Conservation (phyloP, 2,113 vertebrate genomes). For the Pyxicephalus adspersus region DNA sequence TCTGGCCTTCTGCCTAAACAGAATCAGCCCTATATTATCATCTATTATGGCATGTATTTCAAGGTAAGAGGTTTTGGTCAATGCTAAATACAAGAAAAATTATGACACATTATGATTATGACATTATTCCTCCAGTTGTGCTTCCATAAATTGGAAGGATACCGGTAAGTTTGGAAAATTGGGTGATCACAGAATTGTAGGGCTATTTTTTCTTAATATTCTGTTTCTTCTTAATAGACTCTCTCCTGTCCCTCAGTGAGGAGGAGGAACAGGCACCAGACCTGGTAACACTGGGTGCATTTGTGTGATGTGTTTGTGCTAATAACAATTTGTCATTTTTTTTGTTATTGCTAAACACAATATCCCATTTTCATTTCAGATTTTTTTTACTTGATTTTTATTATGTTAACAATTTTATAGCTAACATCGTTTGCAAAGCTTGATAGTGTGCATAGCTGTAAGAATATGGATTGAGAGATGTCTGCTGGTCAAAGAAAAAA, state of each 20-base stretch:
- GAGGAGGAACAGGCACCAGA: slow-evolving; percentile 57
- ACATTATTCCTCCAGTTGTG: no score
- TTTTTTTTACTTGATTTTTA: background rate
- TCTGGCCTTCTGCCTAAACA: no score
- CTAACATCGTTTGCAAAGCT: slow-evolving; percentile 11
- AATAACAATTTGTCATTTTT: slow-evolving; percentile 28
- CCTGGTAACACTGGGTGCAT: slow-evolving; percentile 61
- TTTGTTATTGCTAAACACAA: slow-evolving; percentile 23
- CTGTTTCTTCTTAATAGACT: slow-evolving; percentile 61
- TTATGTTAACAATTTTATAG: background rate
- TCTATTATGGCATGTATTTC: no score
- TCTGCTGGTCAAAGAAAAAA: background rate
- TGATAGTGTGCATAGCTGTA: slow-evolving; percentile 11
- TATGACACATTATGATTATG: no score
- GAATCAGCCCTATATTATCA: no score
- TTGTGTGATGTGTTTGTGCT: slow-evolving; percentile 54
- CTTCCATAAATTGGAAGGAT: no score
- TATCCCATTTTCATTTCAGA: background rate
- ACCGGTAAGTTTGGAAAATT: slow-evolving; percentile 1
- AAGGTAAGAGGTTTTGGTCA: no score
- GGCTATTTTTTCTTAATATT: slow-evolving; percentile 43
- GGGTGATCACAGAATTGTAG: background rate
- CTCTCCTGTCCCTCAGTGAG: slow-evolving; percentile 59
- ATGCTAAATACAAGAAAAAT: no score
- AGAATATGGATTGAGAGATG: slow-evolving; percentile 41